phyloP scores from a whole-genome alignment of 2,888 invertebrate genomes.

The Esperia sulphurella region DNA sequence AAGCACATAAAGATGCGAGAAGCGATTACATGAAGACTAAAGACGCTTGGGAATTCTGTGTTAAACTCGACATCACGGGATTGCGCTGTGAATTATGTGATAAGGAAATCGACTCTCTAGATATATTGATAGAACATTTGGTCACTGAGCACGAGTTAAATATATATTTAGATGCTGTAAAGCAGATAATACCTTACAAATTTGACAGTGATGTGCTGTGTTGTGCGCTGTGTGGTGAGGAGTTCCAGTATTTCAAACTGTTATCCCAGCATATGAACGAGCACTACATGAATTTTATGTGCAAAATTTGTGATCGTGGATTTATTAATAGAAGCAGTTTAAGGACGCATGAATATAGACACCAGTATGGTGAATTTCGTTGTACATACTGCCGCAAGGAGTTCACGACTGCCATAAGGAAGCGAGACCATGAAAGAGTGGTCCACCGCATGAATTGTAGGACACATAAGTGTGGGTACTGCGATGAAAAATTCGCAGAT shows the following conservation, averaged over 20 bases:
- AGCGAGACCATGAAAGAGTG: conserved; percentile 26
- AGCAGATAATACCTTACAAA: conserved; percentile 40
- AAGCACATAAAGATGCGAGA: conserved; percentile 34
- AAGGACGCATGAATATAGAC: conserved; percentile 7
- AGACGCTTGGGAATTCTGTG: conserved; percentile 24
- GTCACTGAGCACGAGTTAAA: conserved; percentile 23
- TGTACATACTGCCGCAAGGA: conserved; percentile 29
- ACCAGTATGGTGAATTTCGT: conserved; percentile 11
- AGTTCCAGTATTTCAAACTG: neutral
- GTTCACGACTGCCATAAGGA: conserved; percentile 27
- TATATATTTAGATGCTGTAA: conserved; percentile 29
- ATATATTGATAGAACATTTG: conserved; percentile 32
- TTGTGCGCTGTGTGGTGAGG: conserved; percentile 7
- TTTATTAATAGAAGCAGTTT: conserved; percentile 51
- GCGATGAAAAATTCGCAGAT: conserved; percentile 17
- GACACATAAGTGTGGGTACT: conserved; percentile 32
- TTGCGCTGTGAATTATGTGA: conserved; percentile 40
- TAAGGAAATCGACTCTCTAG: conserved; percentile 18
- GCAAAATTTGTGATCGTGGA: conserved; percentile 31
- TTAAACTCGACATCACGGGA: conserved; percentile 47
- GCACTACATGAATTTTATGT: conserved; percentile 27
- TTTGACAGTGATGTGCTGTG: conserved; percentile 22
- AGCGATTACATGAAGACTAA: conserved; percentile 40
- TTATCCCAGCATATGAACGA: conserved; percentile 19
- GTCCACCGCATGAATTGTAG: conserved; percentile 9